Evolutionary conservation across 2,888 invertebrate species (phyloP).

Genomic region (Coleophora flavipennella): DNA sequence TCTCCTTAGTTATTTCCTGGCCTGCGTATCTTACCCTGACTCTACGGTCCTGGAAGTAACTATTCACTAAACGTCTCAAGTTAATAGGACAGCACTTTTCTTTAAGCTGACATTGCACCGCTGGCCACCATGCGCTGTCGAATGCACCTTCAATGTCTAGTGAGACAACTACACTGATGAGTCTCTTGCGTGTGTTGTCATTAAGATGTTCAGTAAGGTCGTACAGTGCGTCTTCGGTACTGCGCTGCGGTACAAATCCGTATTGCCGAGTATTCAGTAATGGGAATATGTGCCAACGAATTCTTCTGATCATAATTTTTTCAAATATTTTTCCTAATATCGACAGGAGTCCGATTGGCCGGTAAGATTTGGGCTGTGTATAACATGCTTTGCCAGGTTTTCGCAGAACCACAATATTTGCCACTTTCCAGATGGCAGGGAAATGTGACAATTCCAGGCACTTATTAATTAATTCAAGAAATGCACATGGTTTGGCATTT

Average conservation of each 20-base stretch:
- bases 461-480: constrained; percentile 3
- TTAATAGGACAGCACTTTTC: constrained; percentile 8
- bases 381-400: constrained; percentile 7
- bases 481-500: background rate
- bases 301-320: constrained; percentile 6
- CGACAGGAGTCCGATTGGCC: constrained; percentile 11
- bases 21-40: background rate
- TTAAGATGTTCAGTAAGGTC: constrained; percentile 2
- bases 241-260: constrained; percentile 11
- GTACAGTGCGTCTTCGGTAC: constrained; percentile 4
- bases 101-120: constrained; percentile 4
- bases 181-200: background rate
- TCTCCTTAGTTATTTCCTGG: background rate
- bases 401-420: constrained; percentile 1
- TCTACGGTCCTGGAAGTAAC: constrained; percentile 4
- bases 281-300: constrained; percentile 3
- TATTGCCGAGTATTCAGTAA: constrained; percentile 7
- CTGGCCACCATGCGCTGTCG: constrained; percentile 11
- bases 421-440: constrained; percentile 8
- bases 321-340: constrained; percentile 9
- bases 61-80: constrained; percentile 3
- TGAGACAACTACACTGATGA: constrained; percentile 4
- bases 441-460: constrained; percentile 3
- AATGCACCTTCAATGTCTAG: constrained; percentile 12
- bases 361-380: constrained; percentile 2